Conservation (phyloP, 2,113 vertebrate genomes). For the Drymodes brunneopygia region DNA sequence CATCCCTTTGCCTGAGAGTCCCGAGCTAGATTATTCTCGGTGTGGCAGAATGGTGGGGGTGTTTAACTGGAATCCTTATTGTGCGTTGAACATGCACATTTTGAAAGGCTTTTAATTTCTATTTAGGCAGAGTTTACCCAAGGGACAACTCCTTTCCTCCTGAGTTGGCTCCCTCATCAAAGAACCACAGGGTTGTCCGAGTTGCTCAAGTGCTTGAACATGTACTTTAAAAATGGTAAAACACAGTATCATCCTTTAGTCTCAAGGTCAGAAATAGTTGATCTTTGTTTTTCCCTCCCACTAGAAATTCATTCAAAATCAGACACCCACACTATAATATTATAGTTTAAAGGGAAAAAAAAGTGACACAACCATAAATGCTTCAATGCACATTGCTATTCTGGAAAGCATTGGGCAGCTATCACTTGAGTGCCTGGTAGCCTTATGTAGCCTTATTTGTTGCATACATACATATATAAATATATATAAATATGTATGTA, state of each 20-base stretch:
- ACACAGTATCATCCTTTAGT: not conserved
- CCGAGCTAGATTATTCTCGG: not conserved
- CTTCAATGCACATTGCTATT: not conserved
- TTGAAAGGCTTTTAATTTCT: not conserved
- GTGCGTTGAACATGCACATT: not conserved
- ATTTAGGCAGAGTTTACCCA: not conserved
- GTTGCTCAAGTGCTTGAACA: not conserved
- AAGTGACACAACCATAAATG: not conserved
- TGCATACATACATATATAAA: not conserved
- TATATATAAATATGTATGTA: too few relatives aligned
- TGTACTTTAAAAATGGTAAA: not conserved
- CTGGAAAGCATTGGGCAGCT: not conserved
- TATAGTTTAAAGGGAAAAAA: not conserved
- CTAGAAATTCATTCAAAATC: not conserved
- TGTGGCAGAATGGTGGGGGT: not conserved
- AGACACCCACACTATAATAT: not conserved
- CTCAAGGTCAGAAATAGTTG: not conserved
- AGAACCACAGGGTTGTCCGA: accelerated
- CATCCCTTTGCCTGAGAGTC: not conserved
- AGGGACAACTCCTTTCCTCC: not conserved
- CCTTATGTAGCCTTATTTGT: not conserved
- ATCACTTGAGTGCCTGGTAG: not conserved
- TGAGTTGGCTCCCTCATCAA: not conserved
- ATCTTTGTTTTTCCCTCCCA: not conserved
- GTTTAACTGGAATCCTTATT: not conserved